Base-by-base conservation (phyloP, 2,888 invertebrate species). In the Margaritifera margaritifera region DNA sequence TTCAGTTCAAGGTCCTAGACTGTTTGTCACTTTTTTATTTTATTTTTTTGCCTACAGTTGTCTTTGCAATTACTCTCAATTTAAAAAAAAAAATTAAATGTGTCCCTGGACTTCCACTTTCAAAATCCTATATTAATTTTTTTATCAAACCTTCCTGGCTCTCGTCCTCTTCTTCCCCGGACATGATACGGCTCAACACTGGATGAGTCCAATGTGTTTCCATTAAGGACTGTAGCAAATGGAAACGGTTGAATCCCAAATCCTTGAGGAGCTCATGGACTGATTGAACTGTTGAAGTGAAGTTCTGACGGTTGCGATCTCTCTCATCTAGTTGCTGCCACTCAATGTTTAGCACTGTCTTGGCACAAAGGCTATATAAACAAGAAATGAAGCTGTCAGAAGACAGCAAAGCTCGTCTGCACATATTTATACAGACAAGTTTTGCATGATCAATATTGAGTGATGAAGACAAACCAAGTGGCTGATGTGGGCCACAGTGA, bases 201-300 rank as follows among this genome's bases (percentile, higher is more conserved):
- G 87, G 87, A 68, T 88, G 84, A 31, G 85, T 86, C 89, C 89
- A 89, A 51, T 85, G 84, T 52, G 80, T 83, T 51, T 84, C 82
- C 79, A 83, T 83, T 20, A 86, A 70, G 24, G 70, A 66, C 5
- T 80, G 71, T 42, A 86, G 72, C 64, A 83, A 72, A 57, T 77
- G 74, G 68, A 86, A 85, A 42, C 42, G 42, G 8, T 68, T 71
- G 72, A 81, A 84, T 15, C 83, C 83, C 19, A 75, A 71, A 15
- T 76, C 64, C 6, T 75, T 75, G 52, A 86, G 77, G 51, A 79
- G 80, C 22, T 77, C 70, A 70, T 86, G 82, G 19, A 83, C 80
- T 57, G 78, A 73, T 51, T 80, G 72, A 42, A 86, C 75, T 0
- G 84, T 81, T 8, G 75, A 72, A 15, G 77, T 72, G 68, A 86